These are phyloP conservation scores for Edolisoma coerulescens DNA, from an alignment of 2,113 vertebrate species.

Conservation along the genomic window DNA sequence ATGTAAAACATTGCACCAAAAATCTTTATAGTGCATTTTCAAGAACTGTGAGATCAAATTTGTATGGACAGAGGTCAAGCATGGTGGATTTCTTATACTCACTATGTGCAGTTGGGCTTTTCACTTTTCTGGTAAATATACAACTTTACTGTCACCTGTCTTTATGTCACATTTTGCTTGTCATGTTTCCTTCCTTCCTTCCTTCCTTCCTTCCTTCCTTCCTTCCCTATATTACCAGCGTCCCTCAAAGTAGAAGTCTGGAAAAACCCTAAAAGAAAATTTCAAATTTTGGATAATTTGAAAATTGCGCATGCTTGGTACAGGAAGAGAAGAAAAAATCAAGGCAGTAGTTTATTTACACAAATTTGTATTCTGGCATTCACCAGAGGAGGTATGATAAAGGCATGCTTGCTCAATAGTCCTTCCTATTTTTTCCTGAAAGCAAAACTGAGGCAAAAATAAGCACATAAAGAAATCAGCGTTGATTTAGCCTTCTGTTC, in stretches of 20 bases:
- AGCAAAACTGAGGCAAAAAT: not conserved
- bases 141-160: not conserved
- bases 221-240: not conserved
- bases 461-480: not conserved
- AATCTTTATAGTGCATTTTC: not conserved
- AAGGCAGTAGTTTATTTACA: not conserved
- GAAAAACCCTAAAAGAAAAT: not conserved
- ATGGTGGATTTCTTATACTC: not conserved
- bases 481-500: not conserved
- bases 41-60: not conserved
- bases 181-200: not conserved
- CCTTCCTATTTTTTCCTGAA: not conserved
- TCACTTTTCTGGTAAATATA: not conserved
- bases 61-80: not conserved
- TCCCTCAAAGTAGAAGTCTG: not conserved
- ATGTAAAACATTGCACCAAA: not conserved
- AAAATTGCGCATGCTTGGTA: not conserved
- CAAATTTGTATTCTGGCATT: not conserved
- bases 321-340: not conserved
- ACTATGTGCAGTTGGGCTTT: not conserved
- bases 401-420: not conserved
- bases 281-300: not conserved
- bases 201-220: not conserved
- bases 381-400: not conserved
- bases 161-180: not conserved